Conservation (phyloP, 2,797 vertebrate species). For the Ispidina picta region DNA sequence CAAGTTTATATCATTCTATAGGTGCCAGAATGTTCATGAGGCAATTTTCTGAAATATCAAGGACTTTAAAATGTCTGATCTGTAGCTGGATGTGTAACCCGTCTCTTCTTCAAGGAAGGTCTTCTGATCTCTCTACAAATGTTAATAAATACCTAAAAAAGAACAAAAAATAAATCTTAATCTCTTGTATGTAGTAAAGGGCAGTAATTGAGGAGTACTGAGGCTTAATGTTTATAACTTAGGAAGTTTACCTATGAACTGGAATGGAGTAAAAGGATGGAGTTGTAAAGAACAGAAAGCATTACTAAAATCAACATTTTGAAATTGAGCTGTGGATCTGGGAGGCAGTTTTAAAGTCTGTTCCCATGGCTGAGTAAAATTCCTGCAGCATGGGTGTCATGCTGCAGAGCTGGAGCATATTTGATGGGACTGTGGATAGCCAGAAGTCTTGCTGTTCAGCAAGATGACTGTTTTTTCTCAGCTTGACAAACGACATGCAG, state of each 20-base stretch:
- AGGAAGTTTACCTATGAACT: not conserved
- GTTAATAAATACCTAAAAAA: not conserved
- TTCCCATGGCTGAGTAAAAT: slow-evolving; percentile 60
- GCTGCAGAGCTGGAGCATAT: slow-evolving; percentile 1
- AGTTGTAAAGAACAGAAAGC: slow-evolving; percentile 2
- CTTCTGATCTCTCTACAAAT: not conserved
- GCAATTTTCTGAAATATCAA: not conserved
- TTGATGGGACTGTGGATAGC: slow-evolving; percentile 13
- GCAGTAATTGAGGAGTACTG: not conserved
- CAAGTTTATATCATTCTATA: not conserved
- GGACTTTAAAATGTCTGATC: not conserved
- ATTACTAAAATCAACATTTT: slow-evolving; percentile 3
- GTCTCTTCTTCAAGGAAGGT: not conserved
- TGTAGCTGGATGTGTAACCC: not conserved
- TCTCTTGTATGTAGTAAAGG: not conserved
- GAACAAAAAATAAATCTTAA: not conserved
- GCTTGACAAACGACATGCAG: slow-evolving; percentile 51
- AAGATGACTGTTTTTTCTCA: slow-evolving; percentile 56
- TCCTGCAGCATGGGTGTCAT: slow-evolving; percentile 47
- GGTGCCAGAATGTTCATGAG: not conserved
- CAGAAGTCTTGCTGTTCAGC: slow-evolving; percentile 34
- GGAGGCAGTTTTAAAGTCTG: slow-evolving; percentile 27
- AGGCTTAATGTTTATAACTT: not conserved
- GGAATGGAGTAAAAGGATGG: not conserved
- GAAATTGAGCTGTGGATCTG: slow-evolving; percentile 19